Percentiles rank a stretch among this genome's conserved stretches.
These are phyloP conservation scores for Neosalanx taihuensis DNA, from an alignment of 2,797 vertebrate genomes.

Conservation along the genomic window DNA sequence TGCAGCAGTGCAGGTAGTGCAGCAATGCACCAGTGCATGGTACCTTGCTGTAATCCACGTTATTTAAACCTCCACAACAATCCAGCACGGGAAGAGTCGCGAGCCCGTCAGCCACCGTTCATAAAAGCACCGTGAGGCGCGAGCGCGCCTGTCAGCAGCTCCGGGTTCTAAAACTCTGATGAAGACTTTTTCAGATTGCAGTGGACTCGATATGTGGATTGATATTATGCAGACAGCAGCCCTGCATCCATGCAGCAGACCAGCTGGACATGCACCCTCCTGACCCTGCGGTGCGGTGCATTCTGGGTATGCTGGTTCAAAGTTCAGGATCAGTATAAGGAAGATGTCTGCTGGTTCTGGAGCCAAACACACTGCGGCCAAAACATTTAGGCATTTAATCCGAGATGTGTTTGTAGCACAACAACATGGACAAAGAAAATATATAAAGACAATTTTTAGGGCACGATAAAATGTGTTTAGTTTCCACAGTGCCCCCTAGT, in stretches of 20 bases:
- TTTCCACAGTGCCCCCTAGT: no score
- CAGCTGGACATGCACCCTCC: constrained; percentile 12
- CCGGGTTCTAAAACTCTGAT: background rate
- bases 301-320: constrained; percentile 53
- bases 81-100: constrained; percentile 42
- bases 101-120: constrained; percentile 22
- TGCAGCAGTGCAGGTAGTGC: no score
- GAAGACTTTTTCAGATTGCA: background rate
- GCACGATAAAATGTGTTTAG: no score
- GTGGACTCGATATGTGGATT: background rate
- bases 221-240: background rate
- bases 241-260: no score
- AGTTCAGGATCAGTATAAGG: background rate
- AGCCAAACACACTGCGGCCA: no score
- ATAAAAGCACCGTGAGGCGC: constrained; percentile 25
- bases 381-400: no score
- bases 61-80: constrained; percentile 73
- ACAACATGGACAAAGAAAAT: no score
- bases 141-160: background rate
- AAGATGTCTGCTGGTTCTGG: no score
- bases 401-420: background rate
- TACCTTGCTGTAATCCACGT: constrained; percentile 76
- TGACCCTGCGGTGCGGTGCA: constrained; percentile 29
- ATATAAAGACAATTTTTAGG: no score
- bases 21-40: no score